Evolutionary conservation across 2,797 vertebrate species (phyloP).

Genomic region (Bovichtus diacanthus): DNA sequence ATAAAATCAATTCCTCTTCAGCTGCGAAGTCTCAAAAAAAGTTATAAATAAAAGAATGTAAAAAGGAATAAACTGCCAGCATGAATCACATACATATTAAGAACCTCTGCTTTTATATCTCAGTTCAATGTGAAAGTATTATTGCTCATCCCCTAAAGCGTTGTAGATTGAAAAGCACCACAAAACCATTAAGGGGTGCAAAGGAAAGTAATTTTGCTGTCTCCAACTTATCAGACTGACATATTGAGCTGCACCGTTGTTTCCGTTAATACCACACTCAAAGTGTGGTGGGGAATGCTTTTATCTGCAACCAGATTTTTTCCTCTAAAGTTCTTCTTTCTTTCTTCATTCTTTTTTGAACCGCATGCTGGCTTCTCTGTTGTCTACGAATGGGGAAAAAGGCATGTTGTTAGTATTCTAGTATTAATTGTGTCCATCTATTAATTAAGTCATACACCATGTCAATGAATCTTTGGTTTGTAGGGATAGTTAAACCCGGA

Average conservation of each 20-base stretch:
- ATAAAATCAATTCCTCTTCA: constrained; percentile 12
- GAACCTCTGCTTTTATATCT: constrained; percentile 5
- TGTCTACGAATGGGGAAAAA: background rate
- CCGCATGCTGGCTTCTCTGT: background rate
- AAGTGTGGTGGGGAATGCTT: constrained; percentile 1
- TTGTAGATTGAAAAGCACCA: constrained; percentile 17
- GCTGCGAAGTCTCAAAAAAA: background rate
- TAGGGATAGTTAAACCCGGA: background rate
- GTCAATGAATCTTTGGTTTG: background rate
- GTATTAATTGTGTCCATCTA: background rate
- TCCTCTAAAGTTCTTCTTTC: background rate
- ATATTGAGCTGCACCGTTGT: constrained; percentile 2
- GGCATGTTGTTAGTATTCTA: background rate
- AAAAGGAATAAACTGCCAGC: background rate
- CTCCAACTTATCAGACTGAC: constrained; percentile 31
- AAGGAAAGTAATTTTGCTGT: constrained; percentile 31
- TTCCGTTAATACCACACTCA: constrained; percentile 11
- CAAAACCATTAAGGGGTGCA: constrained; percentile 29
- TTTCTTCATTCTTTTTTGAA: background rate
- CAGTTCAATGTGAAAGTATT: constrained; percentile 12
- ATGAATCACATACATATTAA: background rate
- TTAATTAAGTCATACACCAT: background rate
- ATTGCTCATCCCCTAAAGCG: constrained; percentile 38
- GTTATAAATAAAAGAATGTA: background rate
- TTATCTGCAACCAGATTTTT: background rate